Evolutionary conservation across 2,113 vertebrate species (phyloP), one percentile per base, ranked within the genome.

Genomic region (Nettapus auritus): DNA sequence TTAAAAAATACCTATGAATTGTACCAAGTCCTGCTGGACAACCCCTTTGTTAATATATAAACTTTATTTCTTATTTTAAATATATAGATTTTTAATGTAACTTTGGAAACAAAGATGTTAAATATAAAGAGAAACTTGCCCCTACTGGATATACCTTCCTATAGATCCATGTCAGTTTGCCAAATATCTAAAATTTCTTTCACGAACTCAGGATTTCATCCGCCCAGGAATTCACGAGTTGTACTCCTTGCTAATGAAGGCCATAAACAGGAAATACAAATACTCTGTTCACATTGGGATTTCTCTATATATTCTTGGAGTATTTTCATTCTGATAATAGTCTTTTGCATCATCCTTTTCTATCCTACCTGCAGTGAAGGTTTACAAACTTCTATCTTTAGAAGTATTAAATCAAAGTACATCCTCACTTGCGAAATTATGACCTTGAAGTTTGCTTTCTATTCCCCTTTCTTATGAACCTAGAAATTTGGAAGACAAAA

Each of bases 391-490:
- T 76, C 2, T 73, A 21, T 74, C 57, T 84, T 33, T 81, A 52
- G 57, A 74, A 60, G 50, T 81, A 40, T 26, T n/a, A 73, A 74
- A 95, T 68, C 60, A 90, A 50, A 55, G 38, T 57, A 60, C 0
- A 1, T 40, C 14, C 44, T 81, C 53, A 74, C 34, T 10, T 53
- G 67, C 79, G 82, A 90, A 95, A 95, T 64, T 63, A n/a, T 92
- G 44, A 84, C 87, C 74, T 97, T 95, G 76, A 67, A 75, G 64
- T 92, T 77, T 95, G 64, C 17, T 78, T 95, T 97, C 79, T 92
- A 46, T 50, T 64, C 22, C 10, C 44, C 13, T 83, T 71, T 71
- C 82, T 97, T 78, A 56, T 21, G 62, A 86, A 82, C 36, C 11
- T 21, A 11, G 28, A 76, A 94, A 73, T 46, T 5, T 75, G 31